phyloP scores from a whole-genome alignment of 2,888 invertebrate genomes.

The Eugnorisma glareosa region DNA sequence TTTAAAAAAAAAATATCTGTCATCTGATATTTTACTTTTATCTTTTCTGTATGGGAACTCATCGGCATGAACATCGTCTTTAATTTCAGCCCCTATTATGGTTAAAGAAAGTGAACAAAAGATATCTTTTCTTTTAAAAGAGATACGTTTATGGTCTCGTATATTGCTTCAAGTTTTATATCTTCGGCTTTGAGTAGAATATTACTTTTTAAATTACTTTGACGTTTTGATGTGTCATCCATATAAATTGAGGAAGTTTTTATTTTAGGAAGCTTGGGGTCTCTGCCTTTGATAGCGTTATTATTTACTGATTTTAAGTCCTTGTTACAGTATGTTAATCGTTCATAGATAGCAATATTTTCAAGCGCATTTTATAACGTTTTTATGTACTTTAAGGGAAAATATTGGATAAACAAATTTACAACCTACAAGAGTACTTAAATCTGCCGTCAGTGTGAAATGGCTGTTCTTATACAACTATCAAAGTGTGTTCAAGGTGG shows the following conservation, averaged over 20 bases:
- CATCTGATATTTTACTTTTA: constrained; percentile 11
- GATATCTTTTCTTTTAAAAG: constrained; percentile 28
- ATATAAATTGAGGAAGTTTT: constrained; percentile 14
- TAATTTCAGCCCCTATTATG: constrained; percentile 52
- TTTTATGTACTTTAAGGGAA: not conserved
- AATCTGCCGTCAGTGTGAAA: no score
- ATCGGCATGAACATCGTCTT: constrained; percentile 22
- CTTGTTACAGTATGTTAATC: not conserved
- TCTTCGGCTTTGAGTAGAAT: constrained; percentile 29
- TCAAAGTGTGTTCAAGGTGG: not conserved
- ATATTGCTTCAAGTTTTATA: constrained; percentile 33
- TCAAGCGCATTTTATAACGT: not conserved
- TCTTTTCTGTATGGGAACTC: constrained; percentile 20
- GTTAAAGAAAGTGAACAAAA: constrained; percentile 47
- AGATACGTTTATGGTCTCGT: constrained; percentile 26
- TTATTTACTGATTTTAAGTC: not conserved
- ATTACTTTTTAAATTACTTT: constrained; percentile 59
- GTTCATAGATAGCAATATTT: not conserved
- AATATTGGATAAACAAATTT: not conserved
- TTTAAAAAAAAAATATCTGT: not conserved
- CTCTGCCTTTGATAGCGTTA: not conserved
- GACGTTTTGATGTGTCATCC: constrained; percentile 40
- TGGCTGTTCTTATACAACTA: no score
- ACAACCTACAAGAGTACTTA: not conserved
- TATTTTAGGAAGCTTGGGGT: not conserved